These are phyloP conservation scores for Lasius fuliginosus DNA, from an alignment of 2,888 invertebrate genomes.

Conservation along the genomic window DNA sequence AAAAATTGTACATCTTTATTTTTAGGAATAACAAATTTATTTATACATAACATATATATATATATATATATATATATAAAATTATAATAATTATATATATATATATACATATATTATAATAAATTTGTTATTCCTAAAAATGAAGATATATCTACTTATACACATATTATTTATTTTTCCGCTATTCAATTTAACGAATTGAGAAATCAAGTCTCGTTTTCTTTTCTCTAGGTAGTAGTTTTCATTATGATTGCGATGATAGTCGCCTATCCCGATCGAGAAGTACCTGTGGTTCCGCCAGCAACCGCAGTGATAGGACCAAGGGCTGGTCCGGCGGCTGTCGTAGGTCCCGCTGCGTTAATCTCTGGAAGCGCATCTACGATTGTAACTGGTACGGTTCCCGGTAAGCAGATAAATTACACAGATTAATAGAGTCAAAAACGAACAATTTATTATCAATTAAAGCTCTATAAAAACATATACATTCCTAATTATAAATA, in stretches of 20 bases:
- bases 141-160: no score
- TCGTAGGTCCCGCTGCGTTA: not conserved
- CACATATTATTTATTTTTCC: not conserved
- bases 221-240: conserved; percentile 54
- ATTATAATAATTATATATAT: no score
- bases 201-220: not conserved
- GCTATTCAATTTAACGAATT: not conserved
- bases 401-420: not conserved
- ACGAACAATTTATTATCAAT: no score
- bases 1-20: not conserved
- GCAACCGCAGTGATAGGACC: conserved; percentile 29
- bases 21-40: no score
- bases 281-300: conserved; percentile 40
- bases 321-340: not conserved
- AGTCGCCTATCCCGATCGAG: conserved; percentile 67
- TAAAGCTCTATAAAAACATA: no score
- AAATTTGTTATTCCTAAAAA: no score
- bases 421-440: not conserved
- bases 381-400: not conserved
- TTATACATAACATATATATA: no score
- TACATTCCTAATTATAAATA: no score
- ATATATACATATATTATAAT: no score
- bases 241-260: conserved; percentile 63
- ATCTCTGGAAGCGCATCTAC: not conserved
- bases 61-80: no score